Conservation (phyloP, 2,113 vertebrate species). For the Origma solitaria region DNA sequence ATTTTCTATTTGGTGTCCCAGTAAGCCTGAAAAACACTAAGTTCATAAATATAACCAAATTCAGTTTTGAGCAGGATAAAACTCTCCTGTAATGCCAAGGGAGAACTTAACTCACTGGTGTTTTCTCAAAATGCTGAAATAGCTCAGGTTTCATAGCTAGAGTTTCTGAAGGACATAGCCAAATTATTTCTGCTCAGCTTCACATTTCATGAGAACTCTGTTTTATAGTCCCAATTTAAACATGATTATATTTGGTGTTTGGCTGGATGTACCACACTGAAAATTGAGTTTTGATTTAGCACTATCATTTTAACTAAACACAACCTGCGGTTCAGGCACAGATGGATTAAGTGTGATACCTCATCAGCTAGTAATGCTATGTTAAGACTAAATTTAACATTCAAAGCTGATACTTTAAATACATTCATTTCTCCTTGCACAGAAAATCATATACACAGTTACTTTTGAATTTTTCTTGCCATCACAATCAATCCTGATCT, state of each 20-base stretch:
- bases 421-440: not conserved
- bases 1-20: not conserved
- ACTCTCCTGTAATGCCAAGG: not conserved
- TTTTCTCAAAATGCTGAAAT: not conserved
- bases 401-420: not conserved
- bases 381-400: not conserved
- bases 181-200: conserved; percentile 19
- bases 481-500: not conserved
- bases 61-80: not conserved
- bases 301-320: conserved; percentile 18
- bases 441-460: not conserved
- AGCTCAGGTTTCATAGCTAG: not conserved
- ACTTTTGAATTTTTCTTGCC: not conserved
- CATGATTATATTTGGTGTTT: conserved; percentile 1
- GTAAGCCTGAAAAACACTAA: not conserved
- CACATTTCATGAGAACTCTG: not conserved
- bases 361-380: not conserved
- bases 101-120: not conserved
- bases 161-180: not conserved
- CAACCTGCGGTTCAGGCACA: not conserved
- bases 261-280: not conserved
- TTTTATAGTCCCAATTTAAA: conserved; percentile 11
- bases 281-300: conserved; percentile 37
- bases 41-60: not conserved
- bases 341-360: not conserved